A percentile compares a stretch with the other conserved stretches of the same genome.
phyloP scores from a whole-genome alignment of 2,797 vertebrate species.

The Megaceryle alcyon region DNA sequence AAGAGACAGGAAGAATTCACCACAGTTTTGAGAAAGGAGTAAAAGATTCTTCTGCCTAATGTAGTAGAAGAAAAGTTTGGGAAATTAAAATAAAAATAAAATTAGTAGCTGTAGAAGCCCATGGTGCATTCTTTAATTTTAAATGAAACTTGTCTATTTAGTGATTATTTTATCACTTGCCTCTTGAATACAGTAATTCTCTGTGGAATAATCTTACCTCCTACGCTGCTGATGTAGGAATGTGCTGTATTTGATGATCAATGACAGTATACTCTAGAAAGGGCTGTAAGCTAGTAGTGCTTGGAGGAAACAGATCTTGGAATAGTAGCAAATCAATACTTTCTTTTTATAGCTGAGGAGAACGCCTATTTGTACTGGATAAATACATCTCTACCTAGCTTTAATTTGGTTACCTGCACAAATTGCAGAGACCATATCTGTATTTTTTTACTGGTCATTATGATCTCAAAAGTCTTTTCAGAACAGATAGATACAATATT shows the following conservation, averaged over 20 bases:
- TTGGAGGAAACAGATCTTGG: slow-evolving; percentile 54
- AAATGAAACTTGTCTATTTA: slow-evolving; percentile 45
- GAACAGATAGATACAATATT: slow-evolving; percentile 37
- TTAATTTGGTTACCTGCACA: slow-evolving; percentile 26
- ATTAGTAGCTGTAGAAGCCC: slow-evolving; percentile 23
- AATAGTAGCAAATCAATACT: slow-evolving; percentile 60
- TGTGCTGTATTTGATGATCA: slow-evolving; percentile 61
- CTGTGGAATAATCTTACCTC: slow-evolving; percentile 50
- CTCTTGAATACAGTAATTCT: slow-evolving; percentile 45
- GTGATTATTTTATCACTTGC: slow-evolving; percentile 52
- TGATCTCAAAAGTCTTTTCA: slow-evolving; percentile 55
- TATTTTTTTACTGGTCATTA: slow-evolving; percentile 54
- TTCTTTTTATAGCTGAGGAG: slow-evolving; percentile 45
- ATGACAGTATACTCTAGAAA: slow-evolving; percentile 49
- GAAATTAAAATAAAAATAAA: background rate
- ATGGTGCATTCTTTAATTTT: slow-evolving; percentile 30
- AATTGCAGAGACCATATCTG: slow-evolving; percentile 44
- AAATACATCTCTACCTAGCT: slow-evolving; percentile 58
- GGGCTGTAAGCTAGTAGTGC: slow-evolving; percentile 33
- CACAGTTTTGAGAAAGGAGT: background rate
- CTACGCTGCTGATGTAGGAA: slow-evolving; percentile 34
- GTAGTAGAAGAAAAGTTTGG: background rate
- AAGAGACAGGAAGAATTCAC: background rate
- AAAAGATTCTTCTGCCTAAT: background rate
- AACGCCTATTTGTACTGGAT: slow-evolving; percentile 47